phyloP scores from a whole-genome alignment of 2,888 invertebrate genomes.

The Hipparchia semele region DNA sequence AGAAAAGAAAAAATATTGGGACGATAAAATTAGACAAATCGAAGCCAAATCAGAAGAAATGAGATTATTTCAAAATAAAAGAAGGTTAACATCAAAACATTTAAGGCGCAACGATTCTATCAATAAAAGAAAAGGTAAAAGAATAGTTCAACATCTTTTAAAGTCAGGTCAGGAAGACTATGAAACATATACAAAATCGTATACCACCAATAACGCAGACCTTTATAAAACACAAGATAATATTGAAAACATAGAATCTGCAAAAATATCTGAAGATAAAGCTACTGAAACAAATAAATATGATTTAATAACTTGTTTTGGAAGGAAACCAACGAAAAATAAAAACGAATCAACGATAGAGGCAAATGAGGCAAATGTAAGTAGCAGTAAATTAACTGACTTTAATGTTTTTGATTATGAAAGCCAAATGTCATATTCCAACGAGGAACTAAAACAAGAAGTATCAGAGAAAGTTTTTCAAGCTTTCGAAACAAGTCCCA shows the following conservation, averaged over 20 bases:
- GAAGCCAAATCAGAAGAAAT: slow-evolving; percentile 69
- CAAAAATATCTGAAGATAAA: neutral
- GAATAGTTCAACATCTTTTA: slow-evolving; percentile 68
- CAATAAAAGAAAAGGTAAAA: slow-evolving; percentile 71
- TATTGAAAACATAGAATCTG: neutral
- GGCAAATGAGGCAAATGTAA: neutral
- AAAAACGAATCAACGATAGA: slow-evolving; percentile 20
- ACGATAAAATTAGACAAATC: slow-evolving; percentile 73
- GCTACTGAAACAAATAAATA: slow-evolving; percentile 20
- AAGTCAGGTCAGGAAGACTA: slow-evolving; percentile 48
- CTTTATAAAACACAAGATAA: neutral
- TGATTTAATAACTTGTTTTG: slow-evolving; percentile 23
- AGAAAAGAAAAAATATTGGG: slow-evolving; percentile 79
- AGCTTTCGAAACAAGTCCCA: slow-evolving; percentile 79
- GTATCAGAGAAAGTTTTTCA: slow-evolving; percentile 75
- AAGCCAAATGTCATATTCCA: slow-evolving; percentile 33
- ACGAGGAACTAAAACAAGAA: slow-evolving; percentile 59
- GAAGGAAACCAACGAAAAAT: neutral
- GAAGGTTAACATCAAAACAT: slow-evolving; percentile 59
- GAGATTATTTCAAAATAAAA: slow-evolving; percentile 59
- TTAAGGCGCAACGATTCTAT: slow-evolving; percentile 71
- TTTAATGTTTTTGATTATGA: slow-evolving; percentile 30
- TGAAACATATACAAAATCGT: slow-evolving; percentile 23
- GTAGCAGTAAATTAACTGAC: slow-evolving; percentile 12
- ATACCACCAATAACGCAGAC: neutral